Base-by-base conservation (phyloP, 2,113 vertebrate species). In the Triplophysa rosa region DNA sequence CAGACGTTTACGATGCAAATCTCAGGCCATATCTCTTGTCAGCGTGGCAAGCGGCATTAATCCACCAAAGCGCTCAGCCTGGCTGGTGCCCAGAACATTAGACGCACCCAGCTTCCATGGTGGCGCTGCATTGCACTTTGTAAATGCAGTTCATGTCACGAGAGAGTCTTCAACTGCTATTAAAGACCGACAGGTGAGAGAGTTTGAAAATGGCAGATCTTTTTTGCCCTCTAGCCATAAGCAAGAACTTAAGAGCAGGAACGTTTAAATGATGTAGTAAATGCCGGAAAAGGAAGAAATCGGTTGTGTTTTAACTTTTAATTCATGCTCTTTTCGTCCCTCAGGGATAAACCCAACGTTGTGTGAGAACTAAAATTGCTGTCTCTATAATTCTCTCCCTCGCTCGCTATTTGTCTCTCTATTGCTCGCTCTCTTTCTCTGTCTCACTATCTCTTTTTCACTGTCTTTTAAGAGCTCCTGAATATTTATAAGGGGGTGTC, bases 1-100 rank as follows among this genome's bases (percentile, higher is more conserved):
- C 89, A 88, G 89, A 86, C 86, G 79, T 89, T 91, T 90, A 88
- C 82, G 86, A 91, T 92, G 90, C 88, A 92, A 90, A 92, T 93
- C 87, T 80, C 85, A 75, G 86, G 86, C 89, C 83, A 85, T 88
- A 90, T 89, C 85, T 87, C 84, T 82, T n/a, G 63, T 81, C 83
- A 82, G 84, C 78, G 83, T 84, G 85, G 87, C 84, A 81, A 84
- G 84, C 77, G 3, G 70, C 87, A 88, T 90, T 92, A 90, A 89
- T 88, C 86, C 88, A 83, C 87, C 87, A 88, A 88, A 91, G 88
- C 88, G 86, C 87, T 90, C 87, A 88, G 78, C 62, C 61, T 59
- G 72, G 76, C 37, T 59, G 80, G 74, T 78, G 81, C 84, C 85
- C 84, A 80, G 73, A 70, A 83, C 83, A 80, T 87, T 87, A 82